A percentile compares a stretch with the other conserved stretches of the same genome.
Conservation (phyloP, 2,888 invertebrate genomes). For the Cartodere bifasciata region DNA sequence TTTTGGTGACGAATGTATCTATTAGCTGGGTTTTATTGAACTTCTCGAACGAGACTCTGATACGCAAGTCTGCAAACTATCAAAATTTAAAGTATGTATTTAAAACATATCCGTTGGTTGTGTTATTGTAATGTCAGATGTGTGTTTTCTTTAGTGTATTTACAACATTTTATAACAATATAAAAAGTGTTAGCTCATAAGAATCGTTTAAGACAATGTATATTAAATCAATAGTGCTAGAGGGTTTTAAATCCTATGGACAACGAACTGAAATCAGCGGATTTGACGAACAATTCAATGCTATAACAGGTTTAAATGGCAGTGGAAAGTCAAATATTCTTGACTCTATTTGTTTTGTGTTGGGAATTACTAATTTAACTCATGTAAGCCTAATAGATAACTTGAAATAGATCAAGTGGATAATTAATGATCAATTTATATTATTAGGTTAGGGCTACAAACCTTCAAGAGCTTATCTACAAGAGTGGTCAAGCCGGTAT, state of each 20-base stretch:
- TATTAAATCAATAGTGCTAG: conserved; percentile 82
- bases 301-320: conserved; percentile 95
- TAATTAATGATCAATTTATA: conserved; percentile 7
- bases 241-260: conserved; percentile 98
- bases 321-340: conserved; percentile 96
- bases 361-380: conserved; percentile 85
- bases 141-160: too few relatives aligned
- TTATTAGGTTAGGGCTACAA: conserved; percentile 74
- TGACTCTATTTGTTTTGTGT: conserved; percentile 94
- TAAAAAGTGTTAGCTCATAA: too few relatives aligned
- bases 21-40: too few relatives aligned
- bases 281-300: conserved; percentile 92
- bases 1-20: too few relatives aligned
- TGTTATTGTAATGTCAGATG: too few relatives aligned
- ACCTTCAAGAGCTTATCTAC: conserved; percentile 91
- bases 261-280: conserved; percentile 80
- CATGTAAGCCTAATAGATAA: conserved; percentile 53
- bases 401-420: conserved; percentile 6
- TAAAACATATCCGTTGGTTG: too few relatives aligned
- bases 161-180: too few relatives aligned
- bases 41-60: too few relatives aligned
- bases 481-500: conserved; percentile 95
- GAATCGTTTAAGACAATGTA: too few relatives aligned
- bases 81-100: too few relatives aligned
- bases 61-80: too few relatives aligned